Conservation (phyloP, 2,113 vertebrate genomes). For the Megalops atlanticus region DNA sequence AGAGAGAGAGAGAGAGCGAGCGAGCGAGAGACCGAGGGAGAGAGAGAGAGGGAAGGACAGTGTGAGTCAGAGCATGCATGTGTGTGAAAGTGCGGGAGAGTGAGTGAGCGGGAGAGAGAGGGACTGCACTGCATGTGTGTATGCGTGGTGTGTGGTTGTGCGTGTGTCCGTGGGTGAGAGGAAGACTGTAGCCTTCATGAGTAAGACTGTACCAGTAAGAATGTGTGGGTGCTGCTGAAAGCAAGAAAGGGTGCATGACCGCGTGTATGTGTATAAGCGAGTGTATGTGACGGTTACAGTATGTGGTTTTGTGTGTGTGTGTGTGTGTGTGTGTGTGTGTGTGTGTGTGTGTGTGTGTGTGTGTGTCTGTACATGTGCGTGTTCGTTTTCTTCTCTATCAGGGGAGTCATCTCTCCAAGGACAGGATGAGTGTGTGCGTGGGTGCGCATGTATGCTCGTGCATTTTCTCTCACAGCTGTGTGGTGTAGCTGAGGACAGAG, state of each 20-base stretch:
- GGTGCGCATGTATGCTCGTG: neutral
- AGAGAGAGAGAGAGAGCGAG: neutral
- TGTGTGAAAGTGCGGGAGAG: neutral
- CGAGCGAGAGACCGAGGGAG: neutral
- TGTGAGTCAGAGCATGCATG: neutral
- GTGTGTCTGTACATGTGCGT: neutral
- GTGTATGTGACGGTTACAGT: too few relatives aligned
- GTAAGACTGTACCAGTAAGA: too few relatives aligned
- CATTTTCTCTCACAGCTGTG: neutral
- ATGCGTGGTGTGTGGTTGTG: too few relatives aligned
- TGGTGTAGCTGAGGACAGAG: neutral
- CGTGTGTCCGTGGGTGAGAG: too few relatives aligned
- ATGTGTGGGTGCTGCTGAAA: too few relatives aligned
- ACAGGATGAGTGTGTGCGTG: conserved; percentile 18
- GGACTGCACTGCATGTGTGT: neutral
- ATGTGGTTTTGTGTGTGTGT: neutral
- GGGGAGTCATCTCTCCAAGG: conserved; percentile 39
- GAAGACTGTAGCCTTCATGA: too few relatives aligned
- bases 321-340: too few relatives aligned
- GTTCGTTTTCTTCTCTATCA: neutral
- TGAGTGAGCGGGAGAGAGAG: neutral
- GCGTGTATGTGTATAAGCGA: too few relatives aligned
- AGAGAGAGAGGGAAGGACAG: neutral
- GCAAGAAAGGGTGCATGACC: too few relatives aligned
- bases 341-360: too few relatives aligned